A percentile compares a stretch with the other conserved stretches of the same genome.
Conservation (phyloP, 2,888 invertebrate genomes). For the Malthinus flaveolus region DNA sequence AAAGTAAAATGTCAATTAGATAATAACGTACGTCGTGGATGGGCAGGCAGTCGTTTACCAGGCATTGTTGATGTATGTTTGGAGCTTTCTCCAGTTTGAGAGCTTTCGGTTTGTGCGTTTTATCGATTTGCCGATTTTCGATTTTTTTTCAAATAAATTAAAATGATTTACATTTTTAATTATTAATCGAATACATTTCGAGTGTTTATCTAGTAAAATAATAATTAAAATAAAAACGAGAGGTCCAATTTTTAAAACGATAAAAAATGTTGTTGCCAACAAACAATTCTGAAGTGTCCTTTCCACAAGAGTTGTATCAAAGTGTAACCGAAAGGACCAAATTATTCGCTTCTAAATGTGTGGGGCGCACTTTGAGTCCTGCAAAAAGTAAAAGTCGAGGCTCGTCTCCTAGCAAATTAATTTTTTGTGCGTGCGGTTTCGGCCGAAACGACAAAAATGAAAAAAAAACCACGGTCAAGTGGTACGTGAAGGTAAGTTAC, state of each 20-base stretch:
- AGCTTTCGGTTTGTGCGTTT: constrained; percentile 11
- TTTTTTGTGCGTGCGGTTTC: constrained; percentile 50
- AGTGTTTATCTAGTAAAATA: no score
- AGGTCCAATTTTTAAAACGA: constrained; percentile 10
- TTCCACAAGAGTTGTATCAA: constrained; percentile 48
- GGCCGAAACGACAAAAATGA: constrained; percentile 47
- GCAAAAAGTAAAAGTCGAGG: constrained; percentile 39
- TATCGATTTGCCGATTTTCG: constrained; percentile 1
- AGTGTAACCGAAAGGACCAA: constrained; percentile 48
- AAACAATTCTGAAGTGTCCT: constrained; percentile 44
- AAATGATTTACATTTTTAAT: neutral
- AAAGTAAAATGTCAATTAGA: constrained; percentile 31
- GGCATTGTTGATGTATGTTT: constrained; percentile 4
- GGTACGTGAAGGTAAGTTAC: constrained; percentile 74
- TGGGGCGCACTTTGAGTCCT: constrained; percentile 36
- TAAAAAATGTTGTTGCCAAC: constrained; percentile 47
- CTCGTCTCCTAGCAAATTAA: constrained; percentile 42
- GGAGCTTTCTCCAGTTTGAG: neutral
- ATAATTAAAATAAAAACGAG: neutral
- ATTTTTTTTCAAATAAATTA: constrained; percentile 2
- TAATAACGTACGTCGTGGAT: constrained; percentile 29
- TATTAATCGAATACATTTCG: neutral
- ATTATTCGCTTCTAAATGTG: constrained; percentile 47
- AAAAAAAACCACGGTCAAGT: constrained; percentile 62
- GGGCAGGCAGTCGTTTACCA: constrained; percentile 17